A percentile compares a stretch with the other conserved stretches of the same genome.
Conservation (phyloP, 2,888 invertebrate genomes). For the Psylliodes chrysocephalus region DNA sequence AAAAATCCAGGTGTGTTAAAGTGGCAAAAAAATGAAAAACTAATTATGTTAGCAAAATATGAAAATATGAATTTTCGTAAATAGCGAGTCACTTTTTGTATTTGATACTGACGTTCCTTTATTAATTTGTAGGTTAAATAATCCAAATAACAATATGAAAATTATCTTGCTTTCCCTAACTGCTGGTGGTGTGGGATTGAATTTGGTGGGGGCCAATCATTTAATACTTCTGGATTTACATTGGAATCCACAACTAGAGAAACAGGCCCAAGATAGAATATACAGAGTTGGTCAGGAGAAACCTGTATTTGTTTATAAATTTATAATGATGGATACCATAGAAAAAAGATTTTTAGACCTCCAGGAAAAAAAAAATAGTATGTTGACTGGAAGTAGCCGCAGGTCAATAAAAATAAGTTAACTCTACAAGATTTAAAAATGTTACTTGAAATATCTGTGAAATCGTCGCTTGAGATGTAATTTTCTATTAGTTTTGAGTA, state of each 20-base stretch:
- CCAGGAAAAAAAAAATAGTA: constrained; percentile 82
- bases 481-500: too few relatives aligned
- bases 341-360: constrained; percentile 85
- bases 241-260: constrained; percentile 97
- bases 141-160: constrained; percentile 67
- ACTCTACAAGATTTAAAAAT: constrained; percentile 82
- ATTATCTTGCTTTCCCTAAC: constrained; percentile 88
- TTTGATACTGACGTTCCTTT: neutral
- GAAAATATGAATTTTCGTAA: too few relatives aligned
- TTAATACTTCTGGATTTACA: constrained; percentile 90
- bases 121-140: constrained; percentile 75
- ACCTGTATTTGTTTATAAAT: constrained; percentile 85
- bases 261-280: constrained; percentile 93
- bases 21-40: too few relatives aligned
- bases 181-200: constrained; percentile 96
- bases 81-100: too few relatives aligned
- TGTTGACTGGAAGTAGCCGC: constrained; percentile 79
- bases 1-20: too few relatives aligned
- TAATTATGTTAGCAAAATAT: too few relatives aligned
- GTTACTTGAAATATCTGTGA: constrained; percentile 75
- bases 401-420: constrained; percentile 74
- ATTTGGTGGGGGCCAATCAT: constrained; percentile 92
- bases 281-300: constrained; percentile 91
- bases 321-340: constrained; percentile 86
- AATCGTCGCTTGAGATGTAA: too few relatives aligned